Evolutionary conservation across 2,888 invertebrate genomes (phyloP), one percentile per base, ranked within the genome.

Genomic region (Stictocephala bisonia): DNA sequence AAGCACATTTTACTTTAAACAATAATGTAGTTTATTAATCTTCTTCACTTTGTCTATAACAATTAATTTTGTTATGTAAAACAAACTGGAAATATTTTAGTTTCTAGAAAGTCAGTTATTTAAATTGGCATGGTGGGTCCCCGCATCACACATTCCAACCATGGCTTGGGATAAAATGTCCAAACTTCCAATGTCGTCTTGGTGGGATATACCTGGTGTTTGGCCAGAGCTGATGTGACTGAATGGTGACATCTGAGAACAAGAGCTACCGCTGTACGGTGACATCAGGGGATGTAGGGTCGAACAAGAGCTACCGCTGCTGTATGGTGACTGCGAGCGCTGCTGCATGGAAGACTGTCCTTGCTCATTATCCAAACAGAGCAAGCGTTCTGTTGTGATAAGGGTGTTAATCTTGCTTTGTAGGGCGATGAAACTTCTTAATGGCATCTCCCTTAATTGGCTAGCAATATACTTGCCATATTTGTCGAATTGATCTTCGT

Each of bases 211-310:
- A 44, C 44, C 4, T 13, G 44, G 44, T 44, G 44, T 44, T 44
- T 44, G 3, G 44, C 18, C 6, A 44, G 44, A 44, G 44, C 44
- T 44, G 44, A 4, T 51, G n/a, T 51, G 53, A 51, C 2, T 56
- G 56, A 26, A 56, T 56, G 56, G 26, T 56, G 56, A 56, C 56
- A 56, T 6, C 50, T 18, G 50, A n/a, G n/a, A n/a, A n/a, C n/a
- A n/a, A n/a, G n/a, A n/a, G n/a, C n/a, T n/a, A n/a, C n/a, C n/a
- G n/a, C n/a, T n/a, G n/a, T n/a, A n/a, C n/a, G n/a, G n/a, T n/a
- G n/a, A n/a, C n/a, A n/a, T n/a, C n/a, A n/a, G n/a, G n/a, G n/a
- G n/a, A n/a, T n/a, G n/a, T n/a, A n/a, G n/a, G 9, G 35, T 35
- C 35, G 35, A 35, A 35, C 35, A 15, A 48, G 48, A 48, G 48